Evolutionary conservation across 1,140 invertebrate genomes (phyloP).

Genomic region (Euschistus heros): DNA sequence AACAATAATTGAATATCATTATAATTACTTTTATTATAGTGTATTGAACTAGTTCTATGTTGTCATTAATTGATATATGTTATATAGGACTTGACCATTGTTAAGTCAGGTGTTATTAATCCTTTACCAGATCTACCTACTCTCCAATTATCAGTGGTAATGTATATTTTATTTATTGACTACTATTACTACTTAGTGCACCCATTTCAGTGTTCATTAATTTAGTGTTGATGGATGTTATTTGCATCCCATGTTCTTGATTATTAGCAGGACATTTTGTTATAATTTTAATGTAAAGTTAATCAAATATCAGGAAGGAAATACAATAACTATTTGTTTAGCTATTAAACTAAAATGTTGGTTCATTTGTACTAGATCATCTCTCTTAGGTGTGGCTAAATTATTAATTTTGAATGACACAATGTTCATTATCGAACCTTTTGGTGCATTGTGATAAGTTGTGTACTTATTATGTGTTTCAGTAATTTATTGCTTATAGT

Average conservation of each 20-base stretch:
- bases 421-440: too few species aligned
- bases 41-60: not conserved
- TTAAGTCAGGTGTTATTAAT: slow-evolving; percentile 12
- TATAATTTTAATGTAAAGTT: too few species aligned
- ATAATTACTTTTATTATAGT: not conserved
- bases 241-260: not conserved
- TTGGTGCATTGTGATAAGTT: too few species aligned
- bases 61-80: slow-evolving; percentile 12
- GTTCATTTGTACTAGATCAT: too few species aligned
- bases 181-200: not conserved
- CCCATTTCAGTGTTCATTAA: not conserved
- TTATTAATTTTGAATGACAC: too few species aligned
- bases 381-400: too few species aligned
- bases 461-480: too few species aligned
- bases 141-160: slow-evolving; percentile 24
- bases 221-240: not conserved
- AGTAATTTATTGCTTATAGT: too few species aligned
- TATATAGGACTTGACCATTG: slow-evolving; percentile 15
- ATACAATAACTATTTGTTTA: too few species aligned
- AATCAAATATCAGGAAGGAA: too few species aligned
- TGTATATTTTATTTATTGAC: slow-evolving; percentile 6
- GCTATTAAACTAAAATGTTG: too few species aligned
- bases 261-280: too few species aligned
- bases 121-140: slow-evolving; percentile 33
- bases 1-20: not conserved